Conservation (phyloP, 1,140 invertebrate genomes). For the Listronotus oregonensis region DNA sequence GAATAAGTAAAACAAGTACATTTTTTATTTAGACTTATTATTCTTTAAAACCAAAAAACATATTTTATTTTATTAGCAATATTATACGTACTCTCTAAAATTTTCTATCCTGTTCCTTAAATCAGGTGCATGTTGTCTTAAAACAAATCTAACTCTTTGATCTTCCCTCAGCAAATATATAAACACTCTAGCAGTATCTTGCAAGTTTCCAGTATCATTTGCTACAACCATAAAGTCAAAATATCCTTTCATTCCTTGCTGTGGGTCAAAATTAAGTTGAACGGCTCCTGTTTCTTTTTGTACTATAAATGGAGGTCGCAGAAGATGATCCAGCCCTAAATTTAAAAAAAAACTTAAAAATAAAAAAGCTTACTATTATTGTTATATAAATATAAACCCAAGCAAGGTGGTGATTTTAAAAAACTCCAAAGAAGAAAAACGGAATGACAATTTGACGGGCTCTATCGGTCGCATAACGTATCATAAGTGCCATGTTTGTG, state of each 20-base stretch:
- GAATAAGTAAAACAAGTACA: too few species aligned
- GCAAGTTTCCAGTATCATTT: constrained; percentile 81
- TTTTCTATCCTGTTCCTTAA: constrained; percentile 76
- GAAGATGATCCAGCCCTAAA: constrained; percentile 73
- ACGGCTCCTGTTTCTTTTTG: constrained; percentile 80
- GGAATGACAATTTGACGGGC: too few species aligned
- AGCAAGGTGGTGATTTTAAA: too few species aligned
- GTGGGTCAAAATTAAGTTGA: constrained; percentile 91
- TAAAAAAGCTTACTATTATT: neutral
- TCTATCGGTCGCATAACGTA: too few species aligned
- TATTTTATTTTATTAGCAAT: too few species aligned
- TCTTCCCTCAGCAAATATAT: constrained; percentile 92
- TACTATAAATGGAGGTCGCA: constrained; percentile 81
- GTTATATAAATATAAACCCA: too few species aligned
- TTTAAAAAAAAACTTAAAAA: neutral
- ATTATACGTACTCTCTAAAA: constrained; percentile 71
- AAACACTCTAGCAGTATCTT: constrained; percentile 80
- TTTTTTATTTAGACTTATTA: too few species aligned
- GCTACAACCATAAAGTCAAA: constrained; percentile 89
- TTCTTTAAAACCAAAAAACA: too few species aligned
- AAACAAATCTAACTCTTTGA: constrained; percentile 88
- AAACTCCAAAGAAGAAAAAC: too few species aligned
- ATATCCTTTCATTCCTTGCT: constrained; percentile 95
- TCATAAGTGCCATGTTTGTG: too few species aligned
- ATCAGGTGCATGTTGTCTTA: constrained; percentile 87